phyloP scores from a whole-genome alignment of 2,888 invertebrate genomes.

The Stenodera caucasica region DNA sequence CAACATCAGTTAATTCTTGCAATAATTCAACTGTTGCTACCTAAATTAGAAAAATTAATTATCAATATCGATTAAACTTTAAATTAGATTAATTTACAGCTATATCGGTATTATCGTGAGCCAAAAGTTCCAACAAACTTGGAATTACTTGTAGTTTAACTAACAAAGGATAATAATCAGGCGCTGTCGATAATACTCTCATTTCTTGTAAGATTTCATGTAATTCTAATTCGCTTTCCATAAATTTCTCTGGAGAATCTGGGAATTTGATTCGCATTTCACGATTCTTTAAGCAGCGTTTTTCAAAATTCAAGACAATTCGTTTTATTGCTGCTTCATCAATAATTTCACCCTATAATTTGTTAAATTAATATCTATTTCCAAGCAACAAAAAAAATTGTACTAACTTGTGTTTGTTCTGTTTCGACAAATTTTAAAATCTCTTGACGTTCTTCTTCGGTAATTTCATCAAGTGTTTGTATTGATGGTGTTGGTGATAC shows the following conservation, averaged over 20 bases:
- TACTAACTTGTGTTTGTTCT: slow-evolving; percentile 71
- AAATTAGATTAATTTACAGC: slow-evolving; percentile 43
- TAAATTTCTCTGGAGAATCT: slow-evolving; percentile 96
- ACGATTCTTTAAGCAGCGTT: slow-evolving; percentile 89
- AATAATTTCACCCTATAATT: slow-evolving; percentile 73
- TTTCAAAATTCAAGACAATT: slow-evolving; percentile 90
- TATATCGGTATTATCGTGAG: slow-evolving; percentile 96
- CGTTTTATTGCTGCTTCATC: slow-evolving; percentile 88
- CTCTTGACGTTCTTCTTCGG: slow-evolving; percentile 75
- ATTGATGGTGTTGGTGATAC: slow-evolving; percentile 54
- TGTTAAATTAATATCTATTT: not conserved
- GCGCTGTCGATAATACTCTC: slow-evolving; percentile 92
- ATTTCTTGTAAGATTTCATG: slow-evolving; percentile 84
- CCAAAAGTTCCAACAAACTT: slow-evolving; percentile 86
- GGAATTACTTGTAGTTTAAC: slow-evolving; percentile 88
- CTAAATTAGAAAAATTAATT: slow-evolving; percentile 31
- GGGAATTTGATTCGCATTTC: slow-evolving; percentile 99
- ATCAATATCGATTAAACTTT: not conserved
- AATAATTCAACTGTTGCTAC: slow-evolving; percentile 61
- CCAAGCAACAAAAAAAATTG: not conserved
- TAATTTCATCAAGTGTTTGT: slow-evolving; percentile 59
- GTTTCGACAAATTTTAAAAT: slow-evolving; percentile 83
- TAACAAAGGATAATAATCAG: slow-evolving; percentile 89
- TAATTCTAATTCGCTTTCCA: slow-evolving; percentile 86
- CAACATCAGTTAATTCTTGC: slow-evolving; percentile 93